phyloP scores from a whole-genome alignment of 1,140 invertebrate species.

The Scaptomyza hsui region DNA sequence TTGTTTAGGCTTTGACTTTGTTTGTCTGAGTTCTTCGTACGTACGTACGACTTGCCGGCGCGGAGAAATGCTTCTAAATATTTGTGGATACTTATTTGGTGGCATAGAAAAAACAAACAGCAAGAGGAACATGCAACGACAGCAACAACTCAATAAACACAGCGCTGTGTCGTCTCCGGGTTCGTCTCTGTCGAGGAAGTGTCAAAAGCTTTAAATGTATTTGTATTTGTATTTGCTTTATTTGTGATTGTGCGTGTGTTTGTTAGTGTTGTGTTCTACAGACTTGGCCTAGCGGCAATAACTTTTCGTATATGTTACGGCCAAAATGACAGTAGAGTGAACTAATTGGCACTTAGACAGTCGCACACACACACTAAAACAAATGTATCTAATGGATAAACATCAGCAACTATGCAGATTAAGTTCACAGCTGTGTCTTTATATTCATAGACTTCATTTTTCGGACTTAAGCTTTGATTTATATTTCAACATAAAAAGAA shows the following conservation, averaged over 20 bases:
- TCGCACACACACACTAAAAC: slow-evolving; percentile 1
- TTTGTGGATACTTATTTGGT: slow-evolving; percentile 80
- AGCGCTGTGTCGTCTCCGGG: slow-evolving; percentile 49
- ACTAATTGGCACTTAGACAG: slow-evolving; percentile 75
- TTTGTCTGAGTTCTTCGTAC: slow-evolving; percentile 57
- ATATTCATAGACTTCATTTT: slow-evolving; percentile 6
- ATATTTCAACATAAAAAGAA: neutral
- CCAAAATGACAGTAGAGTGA: slow-evolving; percentile 71
- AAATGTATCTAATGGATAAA: slow-evolving; percentile 65
- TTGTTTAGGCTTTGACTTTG: slow-evolving; percentile 70
- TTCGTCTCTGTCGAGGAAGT: slow-evolving; percentile 57
- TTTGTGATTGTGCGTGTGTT: slow-evolving; percentile 18
- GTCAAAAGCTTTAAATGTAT: slow-evolving; percentile 76
- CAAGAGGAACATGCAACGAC: slow-evolving; percentile 26
- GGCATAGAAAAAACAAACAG: slow-evolving; percentile 47
- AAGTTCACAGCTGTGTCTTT: slow-evolving; percentile 26
- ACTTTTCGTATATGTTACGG: slow-evolving; percentile 65
- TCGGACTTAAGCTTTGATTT: neutral
- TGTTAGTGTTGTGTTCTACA: slow-evolving; percentile 27
- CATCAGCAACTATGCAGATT: slow-evolving; percentile 27
- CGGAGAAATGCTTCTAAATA: slow-evolving; percentile 71
- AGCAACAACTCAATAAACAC: slow-evolving; percentile 81
- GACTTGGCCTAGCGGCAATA: slow-evolving; percentile 48
- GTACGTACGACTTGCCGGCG: slow-evolving; percentile 17
- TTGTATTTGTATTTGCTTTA: slow-evolving; percentile 47